phyloP scores from a whole-genome alignment of 2,888 invertebrate species.

The Lasioglossum malachurum region DNA sequence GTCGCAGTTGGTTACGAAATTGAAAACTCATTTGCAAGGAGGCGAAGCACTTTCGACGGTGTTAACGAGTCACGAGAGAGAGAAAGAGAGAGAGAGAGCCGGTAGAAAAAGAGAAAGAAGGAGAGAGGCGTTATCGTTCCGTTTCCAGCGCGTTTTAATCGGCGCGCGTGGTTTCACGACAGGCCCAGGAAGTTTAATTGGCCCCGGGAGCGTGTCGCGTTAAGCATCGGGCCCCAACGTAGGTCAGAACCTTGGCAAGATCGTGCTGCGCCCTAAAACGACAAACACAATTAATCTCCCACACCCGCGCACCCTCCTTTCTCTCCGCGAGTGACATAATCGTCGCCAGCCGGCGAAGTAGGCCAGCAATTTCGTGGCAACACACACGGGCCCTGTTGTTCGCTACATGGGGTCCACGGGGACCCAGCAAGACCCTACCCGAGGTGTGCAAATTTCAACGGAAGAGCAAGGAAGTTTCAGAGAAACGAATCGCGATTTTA shows the following conservation, averaged over 20 bases:
- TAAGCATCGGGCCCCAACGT: constrained; percentile 54
- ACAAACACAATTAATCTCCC: constrained; percentile 76
- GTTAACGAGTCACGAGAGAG: constrained; percentile 69
- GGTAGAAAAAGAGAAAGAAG: constrained; percentile 1
- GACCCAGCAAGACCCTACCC: neutral
- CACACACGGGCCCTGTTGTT: constrained; percentile 27
- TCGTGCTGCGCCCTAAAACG: constrained; percentile 68
- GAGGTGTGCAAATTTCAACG: neutral
- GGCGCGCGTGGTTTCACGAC: constrained; percentile 48
- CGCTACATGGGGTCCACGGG: neutral
- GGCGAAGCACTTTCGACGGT: constrained; percentile 43
- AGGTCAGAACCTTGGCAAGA: constrained; percentile 65
- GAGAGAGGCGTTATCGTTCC: constrained; percentile 53
- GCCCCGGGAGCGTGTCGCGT: constrained; percentile 55
- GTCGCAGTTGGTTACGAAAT: constrained; percentile 62
- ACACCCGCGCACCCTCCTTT: constrained; percentile 75
- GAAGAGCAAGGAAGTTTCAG: neutral
- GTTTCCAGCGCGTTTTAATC: constrained; percentile 43
- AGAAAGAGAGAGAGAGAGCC: neutral
- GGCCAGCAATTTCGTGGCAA: constrained; percentile 60
- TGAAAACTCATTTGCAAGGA: constrained; percentile 65
- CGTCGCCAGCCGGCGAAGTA: constrained; percentile 62
- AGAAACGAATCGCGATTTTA: neutral
- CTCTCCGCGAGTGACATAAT: constrained; percentile 73
- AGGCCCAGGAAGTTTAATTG: constrained; percentile 54